A percentile compares a stretch with the other conserved stretches of the same genome.
Conservation (phyloP, 2,797 vertebrate genomes). For the Darevskia mixta region DNA sequence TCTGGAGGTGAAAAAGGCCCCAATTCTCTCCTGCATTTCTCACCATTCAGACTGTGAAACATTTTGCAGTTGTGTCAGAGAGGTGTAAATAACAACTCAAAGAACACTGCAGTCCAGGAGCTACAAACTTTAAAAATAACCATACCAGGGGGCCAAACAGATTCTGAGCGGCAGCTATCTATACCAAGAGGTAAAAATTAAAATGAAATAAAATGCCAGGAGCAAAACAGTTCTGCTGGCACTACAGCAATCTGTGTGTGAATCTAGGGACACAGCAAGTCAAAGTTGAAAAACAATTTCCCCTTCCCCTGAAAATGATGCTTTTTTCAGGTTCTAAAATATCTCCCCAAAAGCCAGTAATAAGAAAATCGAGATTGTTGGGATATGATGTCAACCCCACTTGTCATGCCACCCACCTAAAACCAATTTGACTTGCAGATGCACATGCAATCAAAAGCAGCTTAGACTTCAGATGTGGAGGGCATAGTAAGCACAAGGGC, state of each 20-base stretch:
- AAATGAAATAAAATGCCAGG: not conserved
- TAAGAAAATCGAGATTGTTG: not conserved
- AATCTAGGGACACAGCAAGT: not conserved
- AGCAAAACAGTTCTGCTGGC: not conserved
- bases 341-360: not conserved
- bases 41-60: not conserved
- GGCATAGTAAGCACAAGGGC: not conserved
- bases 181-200: not conserved
- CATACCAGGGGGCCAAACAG: not conserved
- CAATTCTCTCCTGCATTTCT: not conserved
- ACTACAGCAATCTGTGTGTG: not conserved
- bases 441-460: not conserved
- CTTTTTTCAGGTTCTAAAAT: not conserved
- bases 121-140: conserved; percentile 28
- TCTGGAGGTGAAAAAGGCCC: conserved; percentile 10
- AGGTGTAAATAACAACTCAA: conserved; percentile 17
- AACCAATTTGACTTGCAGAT: not conserved
- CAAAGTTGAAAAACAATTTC: not conserved
- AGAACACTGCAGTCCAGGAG: not conserved
- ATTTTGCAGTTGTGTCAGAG: not conserved
- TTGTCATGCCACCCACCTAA: not conserved
- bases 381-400: not conserved
- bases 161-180: not conserved
- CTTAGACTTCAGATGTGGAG: not conserved
- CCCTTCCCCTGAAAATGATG: not conserved